These are phyloP conservation scores for Genyomyrus donnyi DNA, from an alignment of 2,113 vertebrate genomes.

Conservation along the genomic window DNA sequence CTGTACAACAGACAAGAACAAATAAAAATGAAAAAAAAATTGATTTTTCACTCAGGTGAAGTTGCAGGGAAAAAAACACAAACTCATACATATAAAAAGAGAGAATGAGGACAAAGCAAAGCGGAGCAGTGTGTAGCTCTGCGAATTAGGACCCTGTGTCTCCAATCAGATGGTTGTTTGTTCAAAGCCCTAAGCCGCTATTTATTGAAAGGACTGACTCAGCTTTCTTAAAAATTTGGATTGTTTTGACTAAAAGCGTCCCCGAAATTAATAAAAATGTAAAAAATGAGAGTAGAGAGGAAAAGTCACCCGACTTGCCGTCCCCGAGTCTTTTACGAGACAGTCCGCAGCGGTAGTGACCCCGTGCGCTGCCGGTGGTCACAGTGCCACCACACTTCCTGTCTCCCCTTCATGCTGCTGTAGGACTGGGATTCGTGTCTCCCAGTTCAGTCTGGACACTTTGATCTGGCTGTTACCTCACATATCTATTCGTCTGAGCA, in stretches of 20 bases:
- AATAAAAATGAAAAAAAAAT: background rate
- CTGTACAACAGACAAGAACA: background rate
- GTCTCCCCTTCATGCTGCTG: conserved; percentile 27
- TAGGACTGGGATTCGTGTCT: conserved; percentile 27
- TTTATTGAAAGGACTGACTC: background rate
- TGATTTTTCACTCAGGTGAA: background rate
- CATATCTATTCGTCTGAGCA: conserved; percentile 56
- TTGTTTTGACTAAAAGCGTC: background rate
- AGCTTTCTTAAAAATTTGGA: background rate
- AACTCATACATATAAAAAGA: background rate
- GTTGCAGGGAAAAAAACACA: background rate
- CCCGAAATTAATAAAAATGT: background rate
- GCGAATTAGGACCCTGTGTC: background rate
- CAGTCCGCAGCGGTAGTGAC: background rate
- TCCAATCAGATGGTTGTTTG: background rate
- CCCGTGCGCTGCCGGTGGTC: background rate
- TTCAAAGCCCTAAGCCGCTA: background rate
- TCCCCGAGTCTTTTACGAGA: background rate
- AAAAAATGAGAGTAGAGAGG: background rate
- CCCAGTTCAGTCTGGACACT: conserved; percentile 49
- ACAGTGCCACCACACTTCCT: background rate
- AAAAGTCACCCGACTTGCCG: background rate
- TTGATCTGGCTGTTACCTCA: conserved; percentile 58
- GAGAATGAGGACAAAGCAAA: background rate
- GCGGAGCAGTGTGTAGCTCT: background rate